phyloP scores from a whole-genome alignment of 2,888 invertebrate genomes.

The Helicoverpa assulta region DNA sequence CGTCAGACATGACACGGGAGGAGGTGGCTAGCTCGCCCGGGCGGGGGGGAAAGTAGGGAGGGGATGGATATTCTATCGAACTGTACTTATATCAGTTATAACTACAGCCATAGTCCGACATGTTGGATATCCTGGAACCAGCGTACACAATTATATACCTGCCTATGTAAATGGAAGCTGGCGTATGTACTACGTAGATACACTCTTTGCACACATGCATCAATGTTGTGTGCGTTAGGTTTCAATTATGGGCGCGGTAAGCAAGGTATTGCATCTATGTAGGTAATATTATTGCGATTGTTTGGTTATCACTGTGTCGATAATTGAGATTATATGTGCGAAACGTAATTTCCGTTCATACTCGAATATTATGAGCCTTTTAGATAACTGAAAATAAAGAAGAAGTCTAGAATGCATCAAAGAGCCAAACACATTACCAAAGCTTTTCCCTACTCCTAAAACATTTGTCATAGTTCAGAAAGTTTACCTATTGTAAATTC shows the following conservation, averaged over 20 bases:
- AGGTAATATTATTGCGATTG: too few relatives aligned
- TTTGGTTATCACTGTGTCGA: too few relatives aligned
- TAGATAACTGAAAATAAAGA: too few relatives aligned
- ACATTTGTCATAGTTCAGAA: background rate
- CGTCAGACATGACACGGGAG: slow-evolving; percentile 40
- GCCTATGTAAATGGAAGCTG: slow-evolving; percentile 26
- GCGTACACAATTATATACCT: slow-evolving; percentile 29
- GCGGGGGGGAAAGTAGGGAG: slow-evolving; percentile 26
- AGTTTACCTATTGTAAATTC: slow-evolving; percentile 22
- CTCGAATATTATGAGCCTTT: too few relatives aligned
- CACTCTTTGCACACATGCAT: background rate
- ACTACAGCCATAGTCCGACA: slow-evolving; percentile 33
- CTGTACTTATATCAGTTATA: slow-evolving; percentile 44
- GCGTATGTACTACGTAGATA: slow-evolving; percentile 3
- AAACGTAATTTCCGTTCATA: too few relatives aligned
- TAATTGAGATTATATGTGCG: too few relatives aligned
- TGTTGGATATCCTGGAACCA: slow-evolving; percentile 51
- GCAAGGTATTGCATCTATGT: too few relatives aligned
- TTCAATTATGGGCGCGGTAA: slow-evolving; percentile 31
- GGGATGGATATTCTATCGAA: slow-evolving; percentile 54
- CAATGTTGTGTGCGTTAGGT: slow-evolving; percentile 4
- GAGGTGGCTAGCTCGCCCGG: slow-evolving; percentile 56
- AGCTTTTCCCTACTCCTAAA: too few relatives aligned
- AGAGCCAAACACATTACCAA: too few relatives aligned
- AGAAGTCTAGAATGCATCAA: too few relatives aligned